A percentile compares a stretch with the other conserved stretches of the same genome.
Evolutionary conservation across 2,113 vertebrate genomes (phyloP).

Genomic region (Chrysemys picta): DNA sequence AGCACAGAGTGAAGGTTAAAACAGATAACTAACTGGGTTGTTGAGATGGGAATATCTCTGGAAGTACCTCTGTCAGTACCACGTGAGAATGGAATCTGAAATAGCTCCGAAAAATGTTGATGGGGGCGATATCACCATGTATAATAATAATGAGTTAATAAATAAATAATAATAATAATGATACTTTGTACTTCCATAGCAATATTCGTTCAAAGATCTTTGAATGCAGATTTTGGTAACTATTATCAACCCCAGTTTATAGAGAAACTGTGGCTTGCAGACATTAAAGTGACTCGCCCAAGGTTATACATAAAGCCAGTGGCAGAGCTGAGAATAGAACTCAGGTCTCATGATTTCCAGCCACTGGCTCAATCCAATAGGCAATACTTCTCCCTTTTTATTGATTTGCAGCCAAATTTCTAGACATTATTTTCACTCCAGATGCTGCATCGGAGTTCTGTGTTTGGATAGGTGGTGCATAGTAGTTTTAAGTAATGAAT

Average conservation of each 20-base stretch:
- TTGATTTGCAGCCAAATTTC: not conserved
- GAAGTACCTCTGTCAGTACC: not conserved
- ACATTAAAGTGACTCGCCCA: not conserved
- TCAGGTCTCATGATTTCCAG: not conserved
- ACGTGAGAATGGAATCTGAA: not conserved
- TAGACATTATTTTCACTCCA: not conserved
- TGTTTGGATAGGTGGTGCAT: not conserved
- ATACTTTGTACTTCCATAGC: not conserved
- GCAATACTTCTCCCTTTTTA: not conserved
- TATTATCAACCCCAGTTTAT: not conserved
- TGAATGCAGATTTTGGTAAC: not conserved
- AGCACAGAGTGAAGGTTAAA: not conserved
- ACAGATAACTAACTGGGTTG: not conserved
- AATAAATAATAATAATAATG: not conserved
- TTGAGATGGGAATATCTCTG: not conserved
- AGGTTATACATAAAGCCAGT: not conserved
- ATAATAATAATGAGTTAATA: not conserved
- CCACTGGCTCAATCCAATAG: not conserved
- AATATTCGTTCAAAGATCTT: not conserved
- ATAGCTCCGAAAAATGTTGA: not conserved
- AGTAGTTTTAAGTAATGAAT: not conserved
- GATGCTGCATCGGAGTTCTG: too few relatives aligned
- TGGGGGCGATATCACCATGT: not conserved
- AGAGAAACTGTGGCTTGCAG: not conserved
- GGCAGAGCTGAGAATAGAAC: not conserved